These are phyloP conservation scores for Leptocoma aspasia DNA, from an alignment of 2,113 vertebrate genomes.

Conservation along the genomic window DNA sequence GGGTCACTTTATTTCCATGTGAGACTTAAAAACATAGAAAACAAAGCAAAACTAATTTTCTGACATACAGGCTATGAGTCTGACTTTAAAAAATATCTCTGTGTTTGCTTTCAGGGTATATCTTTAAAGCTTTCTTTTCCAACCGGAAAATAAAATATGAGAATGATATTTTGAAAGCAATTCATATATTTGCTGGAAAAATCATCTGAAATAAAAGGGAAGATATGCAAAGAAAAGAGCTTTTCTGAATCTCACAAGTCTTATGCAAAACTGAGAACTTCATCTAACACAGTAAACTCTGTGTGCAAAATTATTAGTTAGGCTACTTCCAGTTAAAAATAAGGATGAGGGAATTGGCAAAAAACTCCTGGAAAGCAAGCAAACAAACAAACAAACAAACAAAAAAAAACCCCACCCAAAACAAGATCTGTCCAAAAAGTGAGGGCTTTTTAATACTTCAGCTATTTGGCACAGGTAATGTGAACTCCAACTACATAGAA, in stretches of 20 bases:
- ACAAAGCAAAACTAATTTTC: background rate
- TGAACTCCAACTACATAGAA: background rate
- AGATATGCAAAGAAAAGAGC: background rate
- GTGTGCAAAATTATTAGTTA: background rate
- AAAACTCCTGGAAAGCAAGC: background rate
- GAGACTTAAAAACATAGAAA: background rate
- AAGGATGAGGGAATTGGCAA: background rate
- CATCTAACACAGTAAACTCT: background rate
- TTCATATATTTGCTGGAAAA: background rate
- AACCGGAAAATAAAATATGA: background rate
- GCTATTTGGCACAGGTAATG: background rate
- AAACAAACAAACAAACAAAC: background rate
- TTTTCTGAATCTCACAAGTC: background rate
- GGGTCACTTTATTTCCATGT: background rate
- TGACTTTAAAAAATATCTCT: background rate
- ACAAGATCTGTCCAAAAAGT: background rate
- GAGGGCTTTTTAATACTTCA: background rate
- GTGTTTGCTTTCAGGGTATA: background rate
- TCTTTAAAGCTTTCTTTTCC: background rate
- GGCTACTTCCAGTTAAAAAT: background rate
- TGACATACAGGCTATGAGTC: background rate
- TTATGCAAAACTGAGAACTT: background rate
- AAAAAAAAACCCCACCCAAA: background rate
- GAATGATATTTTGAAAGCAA: background rate
- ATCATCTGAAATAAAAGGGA: background rate